Evolutionary conservation across 2,888 invertebrate genomes (phyloP), one percentile per base, ranked within the genome.

Genomic region (Isoperla grammatica): DNA sequence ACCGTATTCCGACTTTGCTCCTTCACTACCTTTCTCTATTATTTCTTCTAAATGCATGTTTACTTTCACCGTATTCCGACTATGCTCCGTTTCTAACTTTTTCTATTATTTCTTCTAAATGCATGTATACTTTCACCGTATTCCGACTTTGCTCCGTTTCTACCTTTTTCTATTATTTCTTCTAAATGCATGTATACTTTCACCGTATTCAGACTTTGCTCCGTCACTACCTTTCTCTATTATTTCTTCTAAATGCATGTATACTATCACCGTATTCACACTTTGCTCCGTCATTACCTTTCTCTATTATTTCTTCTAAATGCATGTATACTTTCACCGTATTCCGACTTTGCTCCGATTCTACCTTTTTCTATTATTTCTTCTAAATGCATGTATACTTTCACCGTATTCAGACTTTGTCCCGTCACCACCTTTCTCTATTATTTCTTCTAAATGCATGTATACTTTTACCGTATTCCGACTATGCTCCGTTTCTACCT

Each of bases 171-270:
- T n/a, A n/a, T n/a, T n/a, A n/a, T n/a, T n/a, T n/a, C n/a, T n/a
- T n/a, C n/a, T n/a, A n/a, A n/a, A n/a, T n/a, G n/a, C n/a, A n/a
- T n/a, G n/a, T n/a, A n/a, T n/a, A n/a, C n/a, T n/a, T n/a, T n/a
- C n/a, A n/a, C n/a, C n/a, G n/a, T n/a, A n/a, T n/a, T n/a, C n/a
- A n/a, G n/a, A n/a, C n/a, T n/a, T n/a, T n/a, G n/a, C n/a, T n/a
- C n/a, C n/a, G n/a, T 43, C 48, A 15, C 45, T 19, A 46, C 60
- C 59, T 62, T 53, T 35, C 64, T 29, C 61, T 60, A 39, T 40
- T 13, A 22, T 57, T 42, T n/a, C n/a, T n/a, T n/a, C n/a, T n/a
- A n/a, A n/a, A n/a, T n/a, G n/a, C n/a, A n/a, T n/a, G n/a, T n/a
- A n/a, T n/a, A n/a, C n/a, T n/a, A n/a, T n/a, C n/a, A n/a, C n/a